Percentiles rank a stretch among this genome's conserved stretches.
Conservation (phyloP, 2,797 vertebrate genomes). For the Xenentodon cancila region DNA sequence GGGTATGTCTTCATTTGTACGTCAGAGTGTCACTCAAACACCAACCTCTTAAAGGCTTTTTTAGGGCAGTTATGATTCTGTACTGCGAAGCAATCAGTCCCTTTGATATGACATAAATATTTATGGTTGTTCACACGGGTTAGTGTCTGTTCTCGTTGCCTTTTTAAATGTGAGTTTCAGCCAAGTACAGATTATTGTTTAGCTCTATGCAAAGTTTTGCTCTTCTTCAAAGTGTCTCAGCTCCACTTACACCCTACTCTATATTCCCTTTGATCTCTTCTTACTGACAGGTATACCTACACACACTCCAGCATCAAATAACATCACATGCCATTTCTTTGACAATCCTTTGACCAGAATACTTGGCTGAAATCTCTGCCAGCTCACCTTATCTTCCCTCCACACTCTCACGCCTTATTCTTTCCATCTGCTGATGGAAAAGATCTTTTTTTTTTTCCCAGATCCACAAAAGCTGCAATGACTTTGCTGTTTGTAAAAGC, state of each 20-base stretch:
- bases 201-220: conserved; percentile 53
- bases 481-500: too few relatives aligned
- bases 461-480: too few relatives aligned
- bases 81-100: too few relatives aligned
- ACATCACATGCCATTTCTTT: conserved; percentile 67
- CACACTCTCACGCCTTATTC: conserved; percentile 52
- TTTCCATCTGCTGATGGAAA: conserved; percentile 47
- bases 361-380: conserved; percentile 57
- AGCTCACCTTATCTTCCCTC: conserved; percentile 60
- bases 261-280: conserved; percentile 64
- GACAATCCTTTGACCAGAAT: conserved; percentile 71
- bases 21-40: too few relatives aligned
- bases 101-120: background rate
- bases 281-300: conserved; percentile 56
- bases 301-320: conserved; percentile 64
- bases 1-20: too few relatives aligned
- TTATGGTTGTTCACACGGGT: background rate
- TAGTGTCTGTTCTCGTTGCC: conserved; percentile 4
- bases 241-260: conserved; percentile 46
- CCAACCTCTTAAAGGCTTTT: too few relatives aligned
- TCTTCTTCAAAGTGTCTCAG: conserved; percentile 57
- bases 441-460: conserved; percentile 4
- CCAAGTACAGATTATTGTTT: conserved; percentile 45
- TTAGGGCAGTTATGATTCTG: too few relatives aligned
- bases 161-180: conserved; percentile 23